Conservation (phyloP, 35 echinoderm and acorn worm species). For the Hemicentrotus pulcherrimus region DNA sequence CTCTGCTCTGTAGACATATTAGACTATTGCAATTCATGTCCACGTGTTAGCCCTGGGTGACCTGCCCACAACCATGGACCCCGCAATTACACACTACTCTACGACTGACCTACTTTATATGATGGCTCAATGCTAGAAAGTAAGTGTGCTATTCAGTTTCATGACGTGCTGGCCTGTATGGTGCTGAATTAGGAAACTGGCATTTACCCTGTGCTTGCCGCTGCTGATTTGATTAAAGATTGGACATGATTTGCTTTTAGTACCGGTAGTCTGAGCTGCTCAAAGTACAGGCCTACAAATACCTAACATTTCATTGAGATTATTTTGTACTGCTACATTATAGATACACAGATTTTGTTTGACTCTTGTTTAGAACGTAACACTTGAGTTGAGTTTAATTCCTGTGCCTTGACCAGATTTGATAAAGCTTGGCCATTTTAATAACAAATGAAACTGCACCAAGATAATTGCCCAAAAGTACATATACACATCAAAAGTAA, state of each 20-base stretch:
- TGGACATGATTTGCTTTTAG: not conserved
- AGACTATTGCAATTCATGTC: not conserved
- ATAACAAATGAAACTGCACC: too few species aligned
- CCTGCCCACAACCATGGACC: not conserved
- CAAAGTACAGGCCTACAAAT: not conserved
- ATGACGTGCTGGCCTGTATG: not conserved
- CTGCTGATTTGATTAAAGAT: constrained; percentile 5
- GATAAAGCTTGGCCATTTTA: too few species aligned
- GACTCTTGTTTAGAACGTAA: too few species aligned
- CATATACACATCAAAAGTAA: too few species aligned
- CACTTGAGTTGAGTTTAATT: too few species aligned
- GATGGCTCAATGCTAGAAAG: too few species aligned
- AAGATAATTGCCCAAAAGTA: too few species aligned
- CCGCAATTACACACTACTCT: not conserved
- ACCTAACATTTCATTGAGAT: not conserved
- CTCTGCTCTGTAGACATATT: not conserved
- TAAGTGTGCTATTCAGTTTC: too few species aligned
- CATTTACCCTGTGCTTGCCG: not conserved
- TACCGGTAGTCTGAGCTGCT: not conserved
- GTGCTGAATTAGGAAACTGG: not conserved
- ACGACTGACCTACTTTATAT: too few species aligned
- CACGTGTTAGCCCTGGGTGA: not conserved
- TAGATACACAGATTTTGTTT: too few species aligned
- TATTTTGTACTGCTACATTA: not conserved
- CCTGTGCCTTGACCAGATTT: too few species aligned